Evolutionary conservation across 1,140 invertebrate species (phyloP), one percentile per base, ranked within the genome.

Genomic region (Caerostris darwini): DNA sequence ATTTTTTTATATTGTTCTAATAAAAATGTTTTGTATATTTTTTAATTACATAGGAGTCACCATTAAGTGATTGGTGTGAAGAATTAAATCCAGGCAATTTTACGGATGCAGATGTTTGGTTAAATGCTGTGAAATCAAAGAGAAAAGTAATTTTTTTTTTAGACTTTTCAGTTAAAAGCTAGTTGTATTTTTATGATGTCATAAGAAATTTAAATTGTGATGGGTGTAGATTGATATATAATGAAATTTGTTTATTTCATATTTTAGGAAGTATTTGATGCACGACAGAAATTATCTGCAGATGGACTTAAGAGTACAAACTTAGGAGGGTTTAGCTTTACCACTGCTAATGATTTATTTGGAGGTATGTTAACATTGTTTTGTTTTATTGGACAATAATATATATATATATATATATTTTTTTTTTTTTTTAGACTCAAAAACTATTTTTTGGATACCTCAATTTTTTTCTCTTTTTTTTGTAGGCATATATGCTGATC

Each of bases 261-360:
- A n/a, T 83, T 83, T 19, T 61, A 94, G 92, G 92, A 94, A 54
- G 69, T 94, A 12, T 88, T 64, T 94, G 92, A 94, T 71, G 92
- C 92, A 54, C 92, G 83, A 12, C 85, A 94, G 54, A 94, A 94
- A 56, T 8, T 94, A 5, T 87, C 64, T 14, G 59, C 92, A 14
- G 92, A 94, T 64, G 59, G 86, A 64, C 56, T 94, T 2, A 94
- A 94, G 56, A 94, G 92, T 7, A 88, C 92, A 3, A 86, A 94
- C 64, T 59, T 94, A 53, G 92, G 92, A 56, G 92, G 92, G n/a
- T 94, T 94, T 34, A 94, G 92, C 19, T 94, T 85, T 17, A 94
- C 92, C 53, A 94, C 92, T 61, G 83, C 92, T 14, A 94, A 94
- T 94, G 92, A 94, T 86, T 94, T 94, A 87, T 94, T 94, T 94